These are phyloP conservation scores for Lindbergichthys nudifrons DNA, from an alignment of 2,797 vertebrate species.

Conservation along the genomic window DNA sequence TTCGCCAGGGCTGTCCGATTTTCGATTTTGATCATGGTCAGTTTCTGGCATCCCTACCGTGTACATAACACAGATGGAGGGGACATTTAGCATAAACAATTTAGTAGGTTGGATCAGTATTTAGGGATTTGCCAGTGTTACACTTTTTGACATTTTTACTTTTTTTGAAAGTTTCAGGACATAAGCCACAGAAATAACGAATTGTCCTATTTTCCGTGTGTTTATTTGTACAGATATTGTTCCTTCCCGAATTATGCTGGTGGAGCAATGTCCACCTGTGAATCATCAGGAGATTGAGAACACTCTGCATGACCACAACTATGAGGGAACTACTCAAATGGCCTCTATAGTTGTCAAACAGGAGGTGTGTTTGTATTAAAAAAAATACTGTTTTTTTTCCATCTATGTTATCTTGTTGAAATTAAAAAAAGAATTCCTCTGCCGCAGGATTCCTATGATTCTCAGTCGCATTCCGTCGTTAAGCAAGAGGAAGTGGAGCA, in stretches of 20 bases:
- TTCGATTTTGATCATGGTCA: no score
- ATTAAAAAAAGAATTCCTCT: background rate
- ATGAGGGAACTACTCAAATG: constrained; percentile 55
- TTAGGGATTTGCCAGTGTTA: background rate
- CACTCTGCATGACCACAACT: constrained; percentile 56
- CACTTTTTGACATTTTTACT: no score
- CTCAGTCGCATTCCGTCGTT: constrained; percentile 44
- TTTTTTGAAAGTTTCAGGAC: background rate
- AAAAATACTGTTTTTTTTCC: background rate
- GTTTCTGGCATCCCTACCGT: no score
- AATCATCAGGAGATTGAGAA: constrained; percentile 11
- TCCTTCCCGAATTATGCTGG: constrained; percentile 32
- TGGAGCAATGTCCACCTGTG: constrained; percentile 47
- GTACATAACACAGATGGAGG: no score
- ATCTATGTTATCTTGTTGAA: background rate
- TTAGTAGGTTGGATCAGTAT: background rate
- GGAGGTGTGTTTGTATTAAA: constrained; percentile 61
- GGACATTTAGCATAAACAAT: no score
- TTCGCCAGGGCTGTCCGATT: no score
- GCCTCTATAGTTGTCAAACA: constrained; percentile 66
- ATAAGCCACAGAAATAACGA: background rate
- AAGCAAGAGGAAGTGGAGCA: constrained; percentile 67
- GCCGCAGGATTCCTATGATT: constrained; percentile 44
- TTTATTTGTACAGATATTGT: constrained; percentile 59
- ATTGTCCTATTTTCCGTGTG: background rate